A percentile compares a stretch with the other conserved stretches of the same genome.
These are phyloP conservation scores for Chelidonichthys spinosus DNA, from an alignment of 2,797 vertebrate genomes.

Conservation along the genomic window DNA sequence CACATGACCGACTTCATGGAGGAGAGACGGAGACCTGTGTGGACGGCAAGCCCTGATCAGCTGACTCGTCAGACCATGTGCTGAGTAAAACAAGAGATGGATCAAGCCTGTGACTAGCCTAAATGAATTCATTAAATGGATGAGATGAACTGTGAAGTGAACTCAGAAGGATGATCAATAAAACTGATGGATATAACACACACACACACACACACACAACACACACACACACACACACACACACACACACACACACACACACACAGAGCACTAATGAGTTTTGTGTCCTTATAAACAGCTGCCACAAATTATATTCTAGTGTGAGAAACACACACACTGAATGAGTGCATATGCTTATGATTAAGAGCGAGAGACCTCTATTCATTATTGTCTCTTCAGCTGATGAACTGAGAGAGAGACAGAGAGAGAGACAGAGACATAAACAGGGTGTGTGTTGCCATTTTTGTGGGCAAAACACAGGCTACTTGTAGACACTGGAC, in stretches of 20 bases:
- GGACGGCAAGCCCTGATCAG: no score
- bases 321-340: constrained; percentile 63
- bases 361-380: constrained; percentile 49
- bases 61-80: no score
- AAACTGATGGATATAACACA: no score
- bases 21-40: no score
- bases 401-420: constrained; percentile 52
- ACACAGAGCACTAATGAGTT: not conserved
- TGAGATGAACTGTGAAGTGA: no score
- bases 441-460: constrained; percentile 40
- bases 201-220: no score
- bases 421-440: not conserved
- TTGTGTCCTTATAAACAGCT: constrained; percentile 53
- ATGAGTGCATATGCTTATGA: constrained; percentile 47
- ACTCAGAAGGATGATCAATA: no score
- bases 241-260: constrained; percentile 2
- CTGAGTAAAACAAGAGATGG: no score
- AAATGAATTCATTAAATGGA: no score
- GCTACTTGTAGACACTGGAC: constrained; percentile 33
- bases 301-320: constrained; percentile 52
- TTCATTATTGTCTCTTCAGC: constrained; percentile 67
- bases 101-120: no score
- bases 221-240: no score
- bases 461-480: constrained; percentile 39
- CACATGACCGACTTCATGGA: no score